Evolutionary conservation across 2,797 vertebrate genomes (phyloP).

Genomic region (Sebastes wilsoni): DNA sequence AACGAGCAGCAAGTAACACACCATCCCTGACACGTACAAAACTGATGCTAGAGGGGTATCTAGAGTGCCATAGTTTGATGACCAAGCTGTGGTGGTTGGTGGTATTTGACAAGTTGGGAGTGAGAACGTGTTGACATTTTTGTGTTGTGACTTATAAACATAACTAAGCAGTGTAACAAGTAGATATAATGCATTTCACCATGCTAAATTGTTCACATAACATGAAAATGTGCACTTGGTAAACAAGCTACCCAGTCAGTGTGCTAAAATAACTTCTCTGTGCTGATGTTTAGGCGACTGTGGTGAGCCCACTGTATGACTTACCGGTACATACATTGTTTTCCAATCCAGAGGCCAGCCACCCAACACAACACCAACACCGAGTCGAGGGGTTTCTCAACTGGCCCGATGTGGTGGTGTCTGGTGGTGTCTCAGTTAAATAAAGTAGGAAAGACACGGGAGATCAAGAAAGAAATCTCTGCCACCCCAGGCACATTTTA

Average conservation of each 20-base stretch:
- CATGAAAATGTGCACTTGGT: neutral
- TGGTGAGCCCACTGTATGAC: neutral
- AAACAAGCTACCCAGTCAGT: neutral
- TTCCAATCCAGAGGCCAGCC: neutral
- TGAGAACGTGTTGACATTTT: neutral
- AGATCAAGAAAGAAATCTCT: neutral
- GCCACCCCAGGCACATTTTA: neutral
- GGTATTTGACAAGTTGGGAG: neutral
- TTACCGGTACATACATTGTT: neutral
- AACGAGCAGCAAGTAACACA: too few relatives aligned
- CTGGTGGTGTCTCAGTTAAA: neutral
- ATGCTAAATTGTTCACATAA: neutral
- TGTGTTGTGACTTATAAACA: neutral
- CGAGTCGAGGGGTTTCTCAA: neutral
- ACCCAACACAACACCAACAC: neutral
- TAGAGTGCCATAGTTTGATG: neutral
- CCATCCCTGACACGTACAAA: neutral
- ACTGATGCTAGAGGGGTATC: neutral
- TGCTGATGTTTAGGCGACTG: neutral
- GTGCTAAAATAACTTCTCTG: neutral
- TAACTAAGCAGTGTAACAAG: neutral
- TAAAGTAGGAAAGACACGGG: neutral
- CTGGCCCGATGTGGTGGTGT: neutral
- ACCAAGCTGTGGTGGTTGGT: neutral
- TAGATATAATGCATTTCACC: neutral